These are phyloP conservation scores for Oreotrochilus melanogaster DNA, from an alignment of 2,113 vertebrate genomes.

Conservation along the genomic window DNA sequence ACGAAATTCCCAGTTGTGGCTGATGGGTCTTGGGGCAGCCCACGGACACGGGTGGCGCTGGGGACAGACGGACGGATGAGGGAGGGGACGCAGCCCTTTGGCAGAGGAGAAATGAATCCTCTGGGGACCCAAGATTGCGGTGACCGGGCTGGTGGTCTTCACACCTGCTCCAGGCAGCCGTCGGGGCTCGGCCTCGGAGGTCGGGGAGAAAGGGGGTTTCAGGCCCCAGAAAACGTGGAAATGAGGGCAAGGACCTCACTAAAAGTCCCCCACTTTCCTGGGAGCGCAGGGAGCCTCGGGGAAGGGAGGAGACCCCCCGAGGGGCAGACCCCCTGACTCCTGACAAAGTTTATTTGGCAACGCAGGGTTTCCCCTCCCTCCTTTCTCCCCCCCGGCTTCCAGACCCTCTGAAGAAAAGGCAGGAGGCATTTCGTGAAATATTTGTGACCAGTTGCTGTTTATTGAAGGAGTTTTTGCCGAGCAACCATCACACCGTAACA, in stretches of 20 bases:
- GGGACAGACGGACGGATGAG: neutral
- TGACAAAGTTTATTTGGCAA: neutral
- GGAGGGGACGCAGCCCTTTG: neutral
- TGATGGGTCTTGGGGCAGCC: neutral
- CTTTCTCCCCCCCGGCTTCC: neutral
- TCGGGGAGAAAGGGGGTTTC: too few species aligned
- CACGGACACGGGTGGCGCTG: neutral
- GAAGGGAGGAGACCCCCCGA: too few species aligned
- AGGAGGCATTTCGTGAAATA: neutral
- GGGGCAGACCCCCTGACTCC: neutral
- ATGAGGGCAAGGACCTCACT: too few species aligned
- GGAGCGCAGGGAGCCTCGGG: too few species aligned
- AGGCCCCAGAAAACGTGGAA: rapidly evolving
- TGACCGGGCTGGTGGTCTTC: neutral
- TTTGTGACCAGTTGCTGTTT: neutral
- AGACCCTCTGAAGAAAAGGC: neutral
- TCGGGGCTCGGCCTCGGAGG: neutral
- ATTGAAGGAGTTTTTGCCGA: neutral
- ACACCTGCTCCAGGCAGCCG: neutral
- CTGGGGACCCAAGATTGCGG: too few species aligned
- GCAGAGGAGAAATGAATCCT: too few species aligned
- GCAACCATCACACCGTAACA: neutral
- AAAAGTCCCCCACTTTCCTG: too few species aligned
- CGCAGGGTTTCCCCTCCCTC: too few species aligned
- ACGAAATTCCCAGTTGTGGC: neutral